phyloP scores from a whole-genome alignment of 2,797 vertebrate genomes.

The Borostomias antarcticus region DNA sequence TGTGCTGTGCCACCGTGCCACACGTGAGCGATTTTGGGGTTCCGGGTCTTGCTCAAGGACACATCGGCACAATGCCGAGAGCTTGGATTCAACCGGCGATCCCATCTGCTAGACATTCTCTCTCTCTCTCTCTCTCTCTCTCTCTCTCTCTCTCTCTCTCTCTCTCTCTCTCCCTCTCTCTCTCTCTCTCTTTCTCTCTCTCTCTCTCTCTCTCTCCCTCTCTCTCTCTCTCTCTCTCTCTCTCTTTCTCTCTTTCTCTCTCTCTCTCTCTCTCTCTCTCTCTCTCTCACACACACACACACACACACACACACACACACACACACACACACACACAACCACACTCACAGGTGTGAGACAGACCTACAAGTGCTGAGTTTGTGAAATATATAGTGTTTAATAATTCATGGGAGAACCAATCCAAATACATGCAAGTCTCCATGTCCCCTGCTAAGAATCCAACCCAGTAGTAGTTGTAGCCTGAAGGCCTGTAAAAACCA shows the following conservation, averaged over 20 bases:
- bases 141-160: slow-evolving; percentile 16
- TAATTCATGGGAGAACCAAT: slow-evolving; percentile 65
- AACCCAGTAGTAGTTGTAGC: slow-evolving; percentile 34
- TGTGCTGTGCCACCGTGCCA: no score
- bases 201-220: not conserved
- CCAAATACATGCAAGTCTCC: slow-evolving; percentile 44
- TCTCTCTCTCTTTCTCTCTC: slow-evolving; percentile 3
- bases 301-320: slow-evolving; percentile 11
- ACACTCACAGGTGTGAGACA: slow-evolving; percentile 42
- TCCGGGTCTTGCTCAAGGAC: no score
- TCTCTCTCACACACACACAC: not conserved
- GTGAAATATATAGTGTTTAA: slow-evolving; percentile 62
- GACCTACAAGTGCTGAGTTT: slow-evolving; percentile 58
- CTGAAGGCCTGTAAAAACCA: no score
- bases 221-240: no score
- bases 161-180: not conserved
- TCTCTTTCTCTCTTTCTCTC: no score
- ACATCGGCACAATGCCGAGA: no score
- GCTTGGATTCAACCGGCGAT: no score
- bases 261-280: no score
- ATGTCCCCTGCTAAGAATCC: slow-evolving; percentile 32
- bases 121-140: slow-evolving; percentile 28
- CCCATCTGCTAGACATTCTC: no score
- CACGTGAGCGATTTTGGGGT: no score
- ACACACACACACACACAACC: slow-evolving; percentile 26